Base-by-base conservation (phyloP, 2,113 vertebrate species). In the Urocynchramus pylzowi region DNA sequence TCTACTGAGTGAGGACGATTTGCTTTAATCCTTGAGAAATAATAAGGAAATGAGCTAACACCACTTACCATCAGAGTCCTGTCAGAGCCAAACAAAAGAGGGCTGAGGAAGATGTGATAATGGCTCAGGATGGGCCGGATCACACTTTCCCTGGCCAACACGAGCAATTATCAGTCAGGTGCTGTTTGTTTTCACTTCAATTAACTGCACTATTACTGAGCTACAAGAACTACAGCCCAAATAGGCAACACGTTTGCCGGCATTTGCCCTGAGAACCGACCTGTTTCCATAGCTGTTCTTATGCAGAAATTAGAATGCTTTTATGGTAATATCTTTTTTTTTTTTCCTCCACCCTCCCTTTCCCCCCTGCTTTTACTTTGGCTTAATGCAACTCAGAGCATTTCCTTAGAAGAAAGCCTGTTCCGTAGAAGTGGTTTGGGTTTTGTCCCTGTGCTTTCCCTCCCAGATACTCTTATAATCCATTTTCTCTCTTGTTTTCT, bases 221-320 rank as follows among this genome's bases (percentile, higher is more conserved):
- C 79, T 77, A 0, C 35, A 35, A 42, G 33, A 80, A 10, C 8
- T 31, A 1, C 7, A 68, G 42, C 39, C 39, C 4, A 1, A 27
- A 35, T 0, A 3, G 2, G 13, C n/a, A 60, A 14, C 24, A 20
- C 1, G 0, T 3, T 5, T 44, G 41, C 74, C 35, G 37, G 18
- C 10, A 1, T 33, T 52, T 2, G 1, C 14, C 33, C 6, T 39
- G 41, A 37, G 35, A 45, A 39, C n/a, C 4, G 49, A 7, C 21
- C 26, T 37, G 24, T 26, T 79, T 9, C 33, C 37, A 2, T 6
- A 41, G 22, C 22, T 45, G 6, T 49, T 84, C 39, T 67, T 8
- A 3, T 33, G 31, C 5, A 18, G 6, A 6, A 30, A 10, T 31
- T 14, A 24, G 26, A 16, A 33, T 24, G 13, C 7, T 70, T 67